phyloP scores from a whole-genome alignment of 64 coral and sea anemone species.

The Astreopora myriophthalma region DNA sequence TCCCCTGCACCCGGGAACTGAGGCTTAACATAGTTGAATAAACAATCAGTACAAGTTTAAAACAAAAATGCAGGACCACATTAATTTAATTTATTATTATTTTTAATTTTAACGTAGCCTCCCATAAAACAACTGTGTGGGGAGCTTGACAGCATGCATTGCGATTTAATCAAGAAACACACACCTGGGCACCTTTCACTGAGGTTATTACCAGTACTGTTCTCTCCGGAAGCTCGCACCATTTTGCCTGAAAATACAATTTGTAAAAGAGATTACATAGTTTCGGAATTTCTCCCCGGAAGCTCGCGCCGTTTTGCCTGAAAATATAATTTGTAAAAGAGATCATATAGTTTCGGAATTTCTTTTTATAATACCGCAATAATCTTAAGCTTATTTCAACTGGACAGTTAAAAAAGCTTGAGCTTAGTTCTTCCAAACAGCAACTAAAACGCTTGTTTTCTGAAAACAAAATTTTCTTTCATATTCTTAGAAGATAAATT shows the following conservation, averaged over 20 bases:
- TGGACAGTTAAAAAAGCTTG: not conserved
- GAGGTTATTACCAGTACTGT: constrained; percentile 85
- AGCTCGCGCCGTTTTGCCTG: constrained; percentile 89
- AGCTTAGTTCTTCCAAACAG: not conserved
- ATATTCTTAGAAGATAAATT: not conserved
- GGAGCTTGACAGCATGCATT: too few species aligned
- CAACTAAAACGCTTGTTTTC: not conserved
- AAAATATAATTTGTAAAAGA: not conserved
- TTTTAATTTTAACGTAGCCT: too few species aligned
- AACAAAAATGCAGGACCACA: too few species aligned
- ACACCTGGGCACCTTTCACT: constrained; percentile 87
- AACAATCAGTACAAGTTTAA: too few species aligned
- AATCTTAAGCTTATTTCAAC: too few species aligned
- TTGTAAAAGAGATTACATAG: not conserved
- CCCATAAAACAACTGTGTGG: too few species aligned
- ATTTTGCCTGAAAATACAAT: constrained; percentile 72
- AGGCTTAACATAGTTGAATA: too few species aligned
- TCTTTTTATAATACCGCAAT: too few species aligned
- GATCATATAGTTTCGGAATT: not conserved
- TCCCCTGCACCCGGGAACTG: too few species aligned
- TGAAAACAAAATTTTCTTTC: not conserved
- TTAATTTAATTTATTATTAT: too few species aligned
- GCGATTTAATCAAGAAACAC: too few species aligned
- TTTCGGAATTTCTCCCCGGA: too few species aligned
- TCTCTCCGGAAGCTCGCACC: constrained; percentile 87